Percentiles rank a stretch among this genome's conserved stretches.
These are phyloP conservation scores for Morelia viridis DNA, from an alignment of 2,797 vertebrate genomes.

Conservation along the genomic window DNA sequence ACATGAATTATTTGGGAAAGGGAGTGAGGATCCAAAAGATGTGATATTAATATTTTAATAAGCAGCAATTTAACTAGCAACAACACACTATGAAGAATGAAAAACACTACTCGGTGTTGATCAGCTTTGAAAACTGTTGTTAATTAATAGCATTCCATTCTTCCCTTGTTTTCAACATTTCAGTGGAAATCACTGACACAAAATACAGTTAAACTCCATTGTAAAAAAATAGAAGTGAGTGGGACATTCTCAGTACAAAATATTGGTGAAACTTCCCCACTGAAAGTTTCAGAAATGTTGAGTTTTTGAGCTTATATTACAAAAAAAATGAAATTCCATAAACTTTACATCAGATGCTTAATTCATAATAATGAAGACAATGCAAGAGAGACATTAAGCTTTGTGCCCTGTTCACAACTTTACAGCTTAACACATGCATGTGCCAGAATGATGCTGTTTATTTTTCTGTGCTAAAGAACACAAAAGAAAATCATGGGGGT, in stretches of 20 bases:
- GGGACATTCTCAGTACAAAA: slow-evolving; percentile 76
- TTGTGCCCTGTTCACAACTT: slow-evolving; percentile 53
- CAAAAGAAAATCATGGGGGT: slow-evolving; percentile 41
- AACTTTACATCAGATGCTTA: slow-evolving; percentile 66
- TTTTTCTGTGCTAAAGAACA: slow-evolving; percentile 59
- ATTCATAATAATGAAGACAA: slow-evolving; percentile 59
- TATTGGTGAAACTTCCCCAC: slow-evolving; percentile 61
- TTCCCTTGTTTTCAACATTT: slow-evolving; percentile 68
- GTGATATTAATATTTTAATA: not conserved
- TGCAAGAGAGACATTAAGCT: slow-evolving; percentile 49
- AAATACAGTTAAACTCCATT: slow-evolving; percentile 75
- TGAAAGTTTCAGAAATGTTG: slow-evolving; percentile 69
- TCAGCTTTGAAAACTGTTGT: slow-evolving; percentile 75
- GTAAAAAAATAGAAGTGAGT: slow-evolving; percentile 83
- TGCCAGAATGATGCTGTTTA: slow-evolving; percentile 42
- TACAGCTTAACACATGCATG: slow-evolving; percentile 46
- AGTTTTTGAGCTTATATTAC: slow-evolving; percentile 68
- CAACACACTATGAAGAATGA: slow-evolving; percentile 55
- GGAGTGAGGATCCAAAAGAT: not conserved
- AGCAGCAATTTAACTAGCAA: not conserved
- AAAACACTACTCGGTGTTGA: slow-evolving; percentile 63
- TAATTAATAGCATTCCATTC: slow-evolving; percentile 70
- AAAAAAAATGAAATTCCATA: slow-evolving; percentile 71
- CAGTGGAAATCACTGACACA: slow-evolving; percentile 70
- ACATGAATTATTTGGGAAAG: not conserved